Evolutionary conservation across 2,888 invertebrate genomes (phyloP), one percentile per base, ranked within the genome.

Genomic region (Tachina grossa): DNA sequence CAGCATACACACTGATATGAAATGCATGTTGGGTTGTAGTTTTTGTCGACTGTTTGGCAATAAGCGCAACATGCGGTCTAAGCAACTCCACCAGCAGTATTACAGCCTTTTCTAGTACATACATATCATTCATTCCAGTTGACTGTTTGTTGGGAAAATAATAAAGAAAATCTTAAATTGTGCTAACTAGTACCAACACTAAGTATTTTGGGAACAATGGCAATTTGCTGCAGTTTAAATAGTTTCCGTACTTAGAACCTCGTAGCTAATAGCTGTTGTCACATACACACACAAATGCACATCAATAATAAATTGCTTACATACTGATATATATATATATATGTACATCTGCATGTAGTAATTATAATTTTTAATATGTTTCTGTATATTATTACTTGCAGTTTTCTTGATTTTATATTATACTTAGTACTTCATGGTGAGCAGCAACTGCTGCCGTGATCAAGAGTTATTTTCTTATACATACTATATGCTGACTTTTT

Each of bases 51-150:
- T 87, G 87, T 87, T 86, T 87, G 86, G 79, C 84, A 86, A 87
- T 82, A 87, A 80, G 84, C 87, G 43, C 87, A 69, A 82, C 87
- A 87, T 87, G 87, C 66, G 87, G 87, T 87, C 87, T 59, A n/a
- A 61, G 13, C 75, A 81, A 75, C 45, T 81, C 61, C 68, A 72
- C 51, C 43, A 75, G 69, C 49, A 31, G 55, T 39, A 65, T 59
- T 71, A 53, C 65, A 75, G 65, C 75, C 82, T 78, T 66, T 71
- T 66, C 49, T 57, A 61, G 65, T 57, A 59, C 75, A 68, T 8
- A 31, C 31, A 31, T 31, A 72, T 45, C 45, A 11, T 71, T 19
- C 45, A 55, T 2, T 13, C 0, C n/a, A 1, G 39, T 66, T 74
- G 61, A 45, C 14, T 69, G 59, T 55, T 31, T 31, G 14, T 61